A percentile compares a stretch with the other conserved stretches of the same genome.
These are phyloP conservation scores for Brachionus rubens DNA, from an alignment of 1,140 invertebrate genomes.

Conservation along the genomic window DNA sequence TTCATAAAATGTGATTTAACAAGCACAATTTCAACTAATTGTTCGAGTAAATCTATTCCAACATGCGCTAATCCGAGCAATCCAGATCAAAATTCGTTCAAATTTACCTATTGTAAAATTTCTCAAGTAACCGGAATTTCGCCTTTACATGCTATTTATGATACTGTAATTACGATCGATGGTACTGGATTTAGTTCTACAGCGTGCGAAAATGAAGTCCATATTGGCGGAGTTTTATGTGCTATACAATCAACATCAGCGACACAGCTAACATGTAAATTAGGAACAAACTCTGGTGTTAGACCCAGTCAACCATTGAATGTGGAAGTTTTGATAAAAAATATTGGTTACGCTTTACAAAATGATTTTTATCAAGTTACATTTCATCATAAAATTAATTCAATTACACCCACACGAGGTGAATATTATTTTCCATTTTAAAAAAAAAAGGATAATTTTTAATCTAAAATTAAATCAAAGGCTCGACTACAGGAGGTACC, in stretches of 20 bases:
- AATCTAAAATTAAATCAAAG: too few species aligned
- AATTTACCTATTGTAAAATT: conserved; percentile 49
- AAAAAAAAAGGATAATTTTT: too few species aligned
- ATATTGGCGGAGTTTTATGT: neutral
- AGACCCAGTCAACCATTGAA: neutral
- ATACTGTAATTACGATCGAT: conserved; percentile 4
- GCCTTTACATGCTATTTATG: conserved; percentile 46
- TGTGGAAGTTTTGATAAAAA: conserved; percentile 1
- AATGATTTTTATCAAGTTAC: conserved; percentile 17
- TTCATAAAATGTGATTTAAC: too few species aligned
- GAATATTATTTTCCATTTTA: too few species aligned
- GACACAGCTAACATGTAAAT: neutral
- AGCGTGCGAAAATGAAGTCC: conserved; percentile 6
- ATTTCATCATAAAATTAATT: neutral
- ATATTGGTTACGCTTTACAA: conserved; percentile 2
- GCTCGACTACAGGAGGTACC: conserved; percentile 47
- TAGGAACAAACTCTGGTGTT: neutral
- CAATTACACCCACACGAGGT: neutral
- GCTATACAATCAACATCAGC: neutral
- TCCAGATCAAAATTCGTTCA: neutral
- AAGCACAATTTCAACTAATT: too few species aligned
- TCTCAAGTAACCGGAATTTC: conserved; percentile 48
- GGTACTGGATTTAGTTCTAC: neutral
- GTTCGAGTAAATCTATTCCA: too few species aligned
- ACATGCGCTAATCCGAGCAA: too few species aligned